phyloP scores from a whole-genome alignment of 2,113 vertebrate genomes.

The Rhinopomastus cyanomelas region DNA sequence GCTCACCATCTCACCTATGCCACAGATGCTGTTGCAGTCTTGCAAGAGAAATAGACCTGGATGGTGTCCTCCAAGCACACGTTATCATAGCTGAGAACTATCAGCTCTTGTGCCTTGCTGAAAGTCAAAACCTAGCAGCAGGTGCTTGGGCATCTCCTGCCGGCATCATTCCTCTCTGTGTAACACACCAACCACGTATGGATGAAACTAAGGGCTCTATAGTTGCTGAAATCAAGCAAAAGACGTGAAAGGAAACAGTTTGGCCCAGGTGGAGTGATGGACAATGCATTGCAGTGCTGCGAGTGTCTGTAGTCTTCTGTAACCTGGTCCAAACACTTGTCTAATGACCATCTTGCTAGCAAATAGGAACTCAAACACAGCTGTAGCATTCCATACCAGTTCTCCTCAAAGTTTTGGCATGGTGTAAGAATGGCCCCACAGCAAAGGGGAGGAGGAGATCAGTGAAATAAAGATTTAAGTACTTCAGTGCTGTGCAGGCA shows the following conservation, averaged over 20 bases:
- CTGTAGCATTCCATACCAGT: background rate
- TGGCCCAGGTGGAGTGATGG: background rate
- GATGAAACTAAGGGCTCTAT: background rate
- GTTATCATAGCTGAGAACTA: background rate
- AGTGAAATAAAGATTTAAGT: rapidly evolving
- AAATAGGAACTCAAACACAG: background rate
- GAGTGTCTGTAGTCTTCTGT: background rate
- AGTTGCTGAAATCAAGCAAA: background rate
- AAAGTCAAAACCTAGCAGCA: background rate
- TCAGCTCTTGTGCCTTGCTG: background rate
- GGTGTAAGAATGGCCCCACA: background rate
- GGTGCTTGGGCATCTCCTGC: background rate
- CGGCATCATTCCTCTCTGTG: background rate
- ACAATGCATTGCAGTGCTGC: background rate
- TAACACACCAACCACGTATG: background rate
- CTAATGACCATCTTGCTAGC: background rate
- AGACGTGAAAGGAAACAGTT: background rate
- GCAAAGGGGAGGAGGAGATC: background rate
- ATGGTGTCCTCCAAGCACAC: background rate
- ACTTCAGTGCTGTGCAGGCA: background rate
- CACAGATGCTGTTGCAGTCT: background rate
- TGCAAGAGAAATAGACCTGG: background rate
- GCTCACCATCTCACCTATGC: background rate
- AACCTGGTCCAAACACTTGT: background rate
- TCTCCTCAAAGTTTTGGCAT: background rate